Evolutionary conservation across 2,888 invertebrate species (phyloP), one percentile per base, ranked within the genome.

Genomic region (Odontomyia ornata): DNA sequence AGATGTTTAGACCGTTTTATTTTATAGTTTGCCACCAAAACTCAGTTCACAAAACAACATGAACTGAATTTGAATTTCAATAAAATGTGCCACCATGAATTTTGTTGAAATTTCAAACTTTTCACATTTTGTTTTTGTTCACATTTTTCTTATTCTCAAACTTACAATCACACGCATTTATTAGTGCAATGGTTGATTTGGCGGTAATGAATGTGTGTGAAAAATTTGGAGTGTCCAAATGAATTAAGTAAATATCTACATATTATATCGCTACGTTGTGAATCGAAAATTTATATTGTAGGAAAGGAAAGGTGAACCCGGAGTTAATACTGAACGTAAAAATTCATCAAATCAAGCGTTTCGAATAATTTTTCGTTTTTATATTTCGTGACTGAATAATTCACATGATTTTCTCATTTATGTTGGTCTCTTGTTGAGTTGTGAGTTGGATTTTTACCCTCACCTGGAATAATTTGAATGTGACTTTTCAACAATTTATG

Each of bases 41-140:
- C 25, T 65, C n/a, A 65, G 15, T 65, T 18, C 65, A 23, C 46
- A 11, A 7, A 56, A 75, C 62, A 75, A 46, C 75, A 62, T 75
- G 75, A 46, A 23, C 75, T 25, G 75, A 64, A 75, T 75, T 75
- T 52, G 47, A 75, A 75, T 56, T 75, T 75, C 43, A 36, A 75
- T 60, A 75, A 62, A 75, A 71, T 71, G 21, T 47, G 18, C 52
- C 52, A 27, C 46, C 25, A 46, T 21, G 69, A 69, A 69, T 27
- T 69, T 47, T 7, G 23, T 47, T 69, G 9, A 25, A 47, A 52
- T 52, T 69, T 69, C 27, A 46, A 69, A 47, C 28, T 47, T 47
- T 69, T 69, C 52, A 27, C 52, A 67, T 67, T 69, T 69, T 72
- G 23, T 47, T 69, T 52, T 52, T 36, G 36, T 69, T 69, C 27